These are phyloP conservation scores for Parelbella ahira DNA, from an alignment of 2,888 invertebrate species.

Conservation along the genomic window DNA sequence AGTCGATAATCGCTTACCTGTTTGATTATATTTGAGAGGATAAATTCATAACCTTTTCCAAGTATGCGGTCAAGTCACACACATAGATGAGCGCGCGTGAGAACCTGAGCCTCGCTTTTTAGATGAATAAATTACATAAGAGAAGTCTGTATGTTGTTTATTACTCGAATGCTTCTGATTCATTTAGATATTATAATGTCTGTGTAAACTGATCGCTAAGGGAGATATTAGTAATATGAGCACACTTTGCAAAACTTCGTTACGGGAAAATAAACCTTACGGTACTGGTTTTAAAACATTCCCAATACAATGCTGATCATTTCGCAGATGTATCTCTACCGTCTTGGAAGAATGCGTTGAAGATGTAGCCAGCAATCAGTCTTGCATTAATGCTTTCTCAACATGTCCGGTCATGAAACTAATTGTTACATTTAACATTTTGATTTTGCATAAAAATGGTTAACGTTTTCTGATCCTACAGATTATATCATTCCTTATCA, in stretches of 20 bases:
- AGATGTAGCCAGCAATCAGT: conserved; percentile 14
- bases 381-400: conserved; percentile 13
- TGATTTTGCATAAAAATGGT: too few species aligned
- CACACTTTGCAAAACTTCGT: conserved; percentile 1
- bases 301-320: conserved; percentile 3
- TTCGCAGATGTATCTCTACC: conserved; percentile 14
- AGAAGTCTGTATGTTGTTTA: conserved; percentile 40
- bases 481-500: too few species aligned
- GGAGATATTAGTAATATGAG: conserved; percentile 24
- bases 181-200: conserved; percentile 43
- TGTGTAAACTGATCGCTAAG: conserved; percentile 28
- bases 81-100: conserved; percentile 48
- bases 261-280: background rate
- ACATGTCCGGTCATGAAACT: conserved; percentile 5
- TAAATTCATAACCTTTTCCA: conserved; percentile 61
- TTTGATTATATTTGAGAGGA: conserved; percentile 42
- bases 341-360: conserved; percentile 19
- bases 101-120: conserved; percentile 44
- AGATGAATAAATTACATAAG: conserved; percentile 46
- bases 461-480: too few species aligned
- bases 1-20: background rate
- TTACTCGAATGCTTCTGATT: conserved; percentile 46
- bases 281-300: background rate
- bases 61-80: conserved; percentile 37
- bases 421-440: too few species aligned